Evolutionary conservation across 2,888 invertebrate species (phyloP), one percentile per base, ranked within the genome.

Genomic region (Dryomyza anilis): DNA sequence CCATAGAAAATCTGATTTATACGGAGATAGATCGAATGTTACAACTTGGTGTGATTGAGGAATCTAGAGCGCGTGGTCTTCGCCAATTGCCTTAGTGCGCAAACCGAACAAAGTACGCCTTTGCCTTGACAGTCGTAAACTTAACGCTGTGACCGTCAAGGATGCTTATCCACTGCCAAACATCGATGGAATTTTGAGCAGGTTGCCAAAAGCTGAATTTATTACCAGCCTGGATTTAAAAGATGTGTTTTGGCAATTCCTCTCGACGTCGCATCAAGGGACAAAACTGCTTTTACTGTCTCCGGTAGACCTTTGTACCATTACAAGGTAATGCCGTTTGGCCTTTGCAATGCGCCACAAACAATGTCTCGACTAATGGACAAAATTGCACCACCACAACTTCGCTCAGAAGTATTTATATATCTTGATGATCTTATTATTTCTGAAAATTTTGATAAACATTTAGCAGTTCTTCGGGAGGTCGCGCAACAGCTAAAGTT

Each of bases 11-110:
- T 7, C 29, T 66, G n/a, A 29, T 70, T 14, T 64, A 64, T 45
- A 45, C 57, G 19, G 75, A 77, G 63, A 66, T 78, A 1, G 75
- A 77, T 27, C 48, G 72, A 3, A 79, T 78, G 77, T 27, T 78
- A 5, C 52, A 43, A 5, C 52, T 69, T 1, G 73, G 69, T 4
- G 69, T 79, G 0, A 69, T 79, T 2, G 75, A 77, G 36, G 71
- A 68, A n/a, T 74, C 72, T 0, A 61, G 63, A 77, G 77, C 23
- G 63, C 70, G 1, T 75, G 76, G 76, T 69, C 71, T 5, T 74
- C 71, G 2, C 74, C 76, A 3, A 69, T 75, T 3, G 69, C 74
- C 0, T 68, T 75, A 52, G 71, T 73, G 1, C 57, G 58, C 6
- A 76, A 76, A 57, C 67, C 67, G 6, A 70, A 72, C 0, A 68